These are phyloP conservation scores for Eilema sororculum DNA, from an alignment of 2,888 invertebrate species.

Conservation along the genomic window DNA sequence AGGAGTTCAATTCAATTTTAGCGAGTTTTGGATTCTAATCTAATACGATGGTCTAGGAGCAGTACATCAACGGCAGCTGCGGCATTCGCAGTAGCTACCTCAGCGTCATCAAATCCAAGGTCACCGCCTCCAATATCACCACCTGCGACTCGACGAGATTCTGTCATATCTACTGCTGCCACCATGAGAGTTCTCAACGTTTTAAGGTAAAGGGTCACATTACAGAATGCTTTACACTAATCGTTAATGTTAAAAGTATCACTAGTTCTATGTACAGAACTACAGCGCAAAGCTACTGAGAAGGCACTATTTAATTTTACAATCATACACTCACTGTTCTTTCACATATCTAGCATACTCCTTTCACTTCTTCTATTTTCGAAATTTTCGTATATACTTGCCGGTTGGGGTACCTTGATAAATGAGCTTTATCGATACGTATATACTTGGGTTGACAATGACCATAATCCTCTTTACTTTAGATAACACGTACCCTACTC, in stretches of 20 bases:
- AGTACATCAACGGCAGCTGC: slow-evolving; percentile 95
- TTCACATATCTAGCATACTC: no score
- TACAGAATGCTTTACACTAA: background rate
- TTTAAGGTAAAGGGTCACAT: slow-evolving; percentile 82
- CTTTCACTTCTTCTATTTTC: no score
- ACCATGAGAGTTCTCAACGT: slow-evolving; percentile 97
- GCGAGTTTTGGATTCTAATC: slow-evolving; percentile 17
- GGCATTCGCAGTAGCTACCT: slow-evolving; percentile 96
- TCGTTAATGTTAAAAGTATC: background rate
- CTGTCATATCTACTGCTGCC: slow-evolving; percentile 96
- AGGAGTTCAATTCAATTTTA: background rate
- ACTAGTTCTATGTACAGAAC: background rate
- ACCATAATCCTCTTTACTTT: no score
- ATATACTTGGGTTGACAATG: no score
- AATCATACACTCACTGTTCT: no score
- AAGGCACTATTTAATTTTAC: no score
- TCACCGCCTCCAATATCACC: slow-evolving; percentile 87
- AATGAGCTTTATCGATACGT: no score
- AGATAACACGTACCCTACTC: no score
- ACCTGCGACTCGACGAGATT: slow-evolving; percentile 87
- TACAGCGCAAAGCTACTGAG: background rate
- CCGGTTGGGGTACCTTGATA: no score
- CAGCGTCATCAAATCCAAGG: slow-evolving; percentile 94
- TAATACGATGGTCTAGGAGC: slow-evolving; percentile 86
- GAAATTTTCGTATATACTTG: no score